Evolutionary conservation across 1,140 invertebrate species (phyloP).

Genomic region (Drosophila melanica): DNA sequence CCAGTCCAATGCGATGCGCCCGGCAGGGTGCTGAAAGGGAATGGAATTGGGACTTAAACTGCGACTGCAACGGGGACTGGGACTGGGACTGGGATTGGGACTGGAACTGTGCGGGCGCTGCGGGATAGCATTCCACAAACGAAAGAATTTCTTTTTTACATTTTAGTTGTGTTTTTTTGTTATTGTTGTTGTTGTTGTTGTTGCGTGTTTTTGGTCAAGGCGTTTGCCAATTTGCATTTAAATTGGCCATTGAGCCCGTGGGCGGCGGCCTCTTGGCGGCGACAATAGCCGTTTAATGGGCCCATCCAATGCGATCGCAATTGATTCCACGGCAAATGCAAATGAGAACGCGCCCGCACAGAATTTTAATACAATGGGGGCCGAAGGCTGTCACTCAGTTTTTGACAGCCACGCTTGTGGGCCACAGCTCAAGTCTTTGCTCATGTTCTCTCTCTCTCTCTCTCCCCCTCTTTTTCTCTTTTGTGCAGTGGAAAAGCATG

Average conservation of each 20-base stretch:
- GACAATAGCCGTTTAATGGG: constrained; percentile 67
- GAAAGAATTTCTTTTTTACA: constrained; percentile 31
- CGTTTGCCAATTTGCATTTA: constrained; percentile 54
- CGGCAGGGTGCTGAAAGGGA: constrained; percentile 5
- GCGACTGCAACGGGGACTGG: not conserved
- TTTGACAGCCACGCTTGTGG: constrained; percentile 58
- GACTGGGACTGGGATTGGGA: not conserved
- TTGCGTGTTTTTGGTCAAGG: constrained; percentile 39
- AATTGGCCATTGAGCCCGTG: constrained; percentile 52
- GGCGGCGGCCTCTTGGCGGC: constrained; percentile 49
- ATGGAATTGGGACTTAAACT: too few species aligned
- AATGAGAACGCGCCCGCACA: constrained; percentile 45
- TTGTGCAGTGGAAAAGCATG: constrained; percentile 66
- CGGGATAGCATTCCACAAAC: constrained; percentile 32
- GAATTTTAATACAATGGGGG: constrained; percentile 45
- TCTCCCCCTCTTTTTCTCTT: not conserved
- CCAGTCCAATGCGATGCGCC: constrained; percentile 6
- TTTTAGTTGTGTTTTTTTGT: constrained; percentile 1
- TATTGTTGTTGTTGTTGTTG: not conserved
- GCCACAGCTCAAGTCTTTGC: constrained; percentile 21
- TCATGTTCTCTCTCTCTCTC: not conserved
- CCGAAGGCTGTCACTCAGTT: constrained; percentile 42
- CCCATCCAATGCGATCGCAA: constrained; percentile 48
- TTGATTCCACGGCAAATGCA: constrained; percentile 51
- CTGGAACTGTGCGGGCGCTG: not conserved